Conservation (phyloP, 2,888 invertebrate species). For the Limnephilus auricula region DNA sequence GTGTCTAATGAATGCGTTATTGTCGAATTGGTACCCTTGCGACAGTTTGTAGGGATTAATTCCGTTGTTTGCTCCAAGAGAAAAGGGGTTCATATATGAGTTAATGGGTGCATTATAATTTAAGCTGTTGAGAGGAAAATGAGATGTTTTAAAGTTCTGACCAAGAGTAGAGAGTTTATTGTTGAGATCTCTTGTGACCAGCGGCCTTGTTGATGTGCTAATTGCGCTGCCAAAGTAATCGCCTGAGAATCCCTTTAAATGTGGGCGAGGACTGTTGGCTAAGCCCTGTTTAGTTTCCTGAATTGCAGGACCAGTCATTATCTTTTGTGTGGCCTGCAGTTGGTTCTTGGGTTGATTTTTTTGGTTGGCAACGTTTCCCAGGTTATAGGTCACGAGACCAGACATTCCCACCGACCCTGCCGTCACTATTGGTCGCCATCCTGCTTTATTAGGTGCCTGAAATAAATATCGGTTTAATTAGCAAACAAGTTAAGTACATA, state of each 20-base stretch:
- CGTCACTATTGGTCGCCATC: conserved; percentile 79
- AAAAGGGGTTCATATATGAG: conserved; percentile 75
- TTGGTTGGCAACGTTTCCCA: conserved; percentile 70
- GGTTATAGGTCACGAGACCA: conserved; percentile 69
- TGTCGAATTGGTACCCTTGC: conserved; percentile 61
- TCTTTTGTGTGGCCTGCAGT: conserved; percentile 52
- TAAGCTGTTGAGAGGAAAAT: conserved; percentile 70
- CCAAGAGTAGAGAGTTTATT: conserved; percentile 75
- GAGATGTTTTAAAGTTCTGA: conserved; percentile 75
- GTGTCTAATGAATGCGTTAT: conserved; percentile 71
- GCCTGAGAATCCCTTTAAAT: conserved; percentile 67
- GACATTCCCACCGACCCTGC: conserved; percentile 72
- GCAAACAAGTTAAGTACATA: too few species aligned
- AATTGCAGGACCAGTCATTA: conserved; percentile 49
- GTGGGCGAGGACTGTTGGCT: neutral
- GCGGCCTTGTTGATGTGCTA: conserved; percentile 73
- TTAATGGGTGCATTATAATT: conserved; percentile 74
- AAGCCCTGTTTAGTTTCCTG: conserved; percentile 56
- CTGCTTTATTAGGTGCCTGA: conserved; percentile 72
- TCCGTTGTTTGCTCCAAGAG: conserved; percentile 70
- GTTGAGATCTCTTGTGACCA: conserved; percentile 71
- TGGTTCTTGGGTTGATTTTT: conserved; percentile 65
- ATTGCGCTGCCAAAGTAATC: conserved; percentile 69
- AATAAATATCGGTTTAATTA: neutral
- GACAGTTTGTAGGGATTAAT: conserved; percentile 72